Conservation (phyloP, 2,888 invertebrate genomes). For the Cheilosia impressa region DNA sequence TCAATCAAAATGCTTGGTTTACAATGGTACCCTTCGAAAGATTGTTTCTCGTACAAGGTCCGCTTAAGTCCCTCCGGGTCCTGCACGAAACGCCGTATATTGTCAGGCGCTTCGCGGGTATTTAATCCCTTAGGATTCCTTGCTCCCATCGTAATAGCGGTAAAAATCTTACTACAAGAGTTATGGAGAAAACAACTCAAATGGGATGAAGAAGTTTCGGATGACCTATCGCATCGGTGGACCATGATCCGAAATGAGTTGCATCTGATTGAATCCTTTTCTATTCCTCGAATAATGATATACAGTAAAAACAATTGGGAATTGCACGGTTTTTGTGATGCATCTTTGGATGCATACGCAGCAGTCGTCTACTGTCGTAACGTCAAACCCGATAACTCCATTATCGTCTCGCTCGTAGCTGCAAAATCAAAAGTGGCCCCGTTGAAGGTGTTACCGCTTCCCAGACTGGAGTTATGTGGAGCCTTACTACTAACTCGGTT, state of each 20-base stretch:
- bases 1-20: too few species aligned
- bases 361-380: slow-evolving; percentile 25
- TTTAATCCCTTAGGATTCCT: not conserved
- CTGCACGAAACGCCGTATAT: too few species aligned
- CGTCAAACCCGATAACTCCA: not conserved
- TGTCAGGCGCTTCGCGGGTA: too few species aligned
- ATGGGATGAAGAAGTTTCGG: slow-evolving; percentile 64
- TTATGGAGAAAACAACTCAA: slow-evolving; percentile 54
- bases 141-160: not conserved
- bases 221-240: slow-evolving; percentile 21
- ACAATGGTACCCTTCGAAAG: too few species aligned
- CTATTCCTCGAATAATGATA: slow-evolving; percentile 21
- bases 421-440: slow-evolving; percentile 46
- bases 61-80: too few species aligned
- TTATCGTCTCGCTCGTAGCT: slow-evolving; percentile 4
- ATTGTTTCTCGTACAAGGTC: too few species aligned
- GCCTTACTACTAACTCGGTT: slow-evolving; percentile 43
- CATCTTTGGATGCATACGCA: slow-evolving; percentile 12
- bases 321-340: slow-evolving; percentile 51
- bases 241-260: slow-evolving; percentile 14
- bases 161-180: slow-evolving; percentile 40
- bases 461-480: slow-evolving; percentile 53
- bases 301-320: not conserved
- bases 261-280: slow-evolving; percentile 20
- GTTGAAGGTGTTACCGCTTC: slow-evolving; percentile 45